Evolutionary conservation across 1,140 invertebrate genomes (phyloP), one percentile per base, ranked within the genome.

Genomic region (Ceratoteleas bidentatus): DNA sequence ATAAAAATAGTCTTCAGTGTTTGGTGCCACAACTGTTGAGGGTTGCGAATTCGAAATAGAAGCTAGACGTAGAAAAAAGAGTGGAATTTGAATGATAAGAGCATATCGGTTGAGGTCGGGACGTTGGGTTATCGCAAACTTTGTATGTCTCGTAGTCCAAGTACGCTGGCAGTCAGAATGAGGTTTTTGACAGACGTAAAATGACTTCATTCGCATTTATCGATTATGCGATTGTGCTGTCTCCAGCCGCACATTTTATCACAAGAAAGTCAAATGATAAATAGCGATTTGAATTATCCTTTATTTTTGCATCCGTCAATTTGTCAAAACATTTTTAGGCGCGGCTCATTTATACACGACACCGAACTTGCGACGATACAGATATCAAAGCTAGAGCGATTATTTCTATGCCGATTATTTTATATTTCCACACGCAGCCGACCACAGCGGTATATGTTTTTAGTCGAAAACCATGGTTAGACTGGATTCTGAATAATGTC

Each of bases 71-170:
- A 54, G 65, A 75, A 68, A 79, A 78, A 79, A 65, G 65, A 64
- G 40, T 78, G 73, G 78, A 84, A 85, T 85, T 85, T 84, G 76
- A 84, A 79, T 74, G 82, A 82, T 84, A 84, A 74, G 69, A 80
- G 70, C 60, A 70, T 84, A 85, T 85, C 83, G 80, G 69, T 68
- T 78, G 70, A 81, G 83, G 85, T 85, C 85, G 80, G 70, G 74
- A 83, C 85, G 77, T 38, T 68, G 74, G 85, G 85, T 85, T 85
- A 85, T 85, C 85, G 64, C 76, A 56, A 69, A 81, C 60, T 79
- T 73, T 76, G 73, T 75, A 68, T 72, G 77, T 77, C 72, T 77
- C 72, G 72, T 68, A 68, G 72, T 76, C 66, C 68, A 77, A 74
- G 81, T 74, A 76, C 79, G 68, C 43, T 72, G 60, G 65, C 74